Base-by-base conservation (phyloP, 2,797 vertebrate genomes). In the Eulemur coronatus region DNA sequence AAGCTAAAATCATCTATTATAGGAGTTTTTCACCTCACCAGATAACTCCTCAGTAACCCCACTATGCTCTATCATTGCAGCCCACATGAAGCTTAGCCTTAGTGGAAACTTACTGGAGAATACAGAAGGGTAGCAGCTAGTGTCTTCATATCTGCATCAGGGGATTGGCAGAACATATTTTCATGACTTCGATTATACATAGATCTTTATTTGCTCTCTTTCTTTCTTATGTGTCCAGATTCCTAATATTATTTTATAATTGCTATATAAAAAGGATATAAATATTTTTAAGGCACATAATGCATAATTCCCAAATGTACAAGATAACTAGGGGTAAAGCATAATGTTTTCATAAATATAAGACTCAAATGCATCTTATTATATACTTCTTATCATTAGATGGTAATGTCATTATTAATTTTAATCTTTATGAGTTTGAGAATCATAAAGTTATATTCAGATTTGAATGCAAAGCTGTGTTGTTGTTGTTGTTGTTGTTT, bases 1-100 rank as follows among this genome's bases (percentile, higher is more conserved):
- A 72, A 73, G 9, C 43, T 70, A 43, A 84, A 84, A 10, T 17
- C 63, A 61, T 38, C 63, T 33, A 14, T 8, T 10, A 15, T 61
- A 86, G 18, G 7, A 70, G 22, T n/a, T 65, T 35, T 52, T 61
- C n/a, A 33, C 69, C 6, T 95, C 35, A 13, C 14, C 4, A 22
- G 5, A 10, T 46, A 57, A 50, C 3, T 57, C 30, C 1, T 24
- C 38, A 13, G 18, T 28, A 50, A 70, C 3, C 33, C 3, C 78
- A 28, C 9, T 7, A 1, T n/a, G 4, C 28, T 55, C 52, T 30
- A 1, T 43, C 9, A 4, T 3, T 48, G 26, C 2, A 22, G 5
- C 26, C 26, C 7, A 41, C 14, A 1, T 3, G 1, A 59, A 78
- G 3, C 17, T 93, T 78, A 24, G 12, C 2, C 20, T 33, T 5